A percentile compares a stretch with the other conserved stretches of the same genome.
phyloP scores from a whole-genome alignment of 2,797 vertebrate species.

The Hydrolagus colliei region DNA sequence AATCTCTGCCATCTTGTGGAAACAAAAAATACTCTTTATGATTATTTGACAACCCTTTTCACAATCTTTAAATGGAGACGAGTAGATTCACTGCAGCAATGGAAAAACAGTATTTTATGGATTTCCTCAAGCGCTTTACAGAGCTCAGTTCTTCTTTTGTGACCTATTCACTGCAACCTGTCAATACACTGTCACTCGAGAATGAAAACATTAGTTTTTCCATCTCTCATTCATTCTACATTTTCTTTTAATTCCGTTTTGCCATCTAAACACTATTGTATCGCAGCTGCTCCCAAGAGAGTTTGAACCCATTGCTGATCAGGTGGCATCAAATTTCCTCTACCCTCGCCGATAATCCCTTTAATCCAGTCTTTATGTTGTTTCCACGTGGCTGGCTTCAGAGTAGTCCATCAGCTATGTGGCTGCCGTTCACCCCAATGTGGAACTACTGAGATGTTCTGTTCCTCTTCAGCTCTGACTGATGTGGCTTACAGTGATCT shows the following conservation, averaged over 20 bases:
- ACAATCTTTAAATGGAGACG: too few species aligned
- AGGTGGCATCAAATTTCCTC: neutral
- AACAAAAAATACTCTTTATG: too few species aligned
- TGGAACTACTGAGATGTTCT: neutral
- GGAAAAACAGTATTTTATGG: too few species aligned
- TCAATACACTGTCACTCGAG: too few species aligned
- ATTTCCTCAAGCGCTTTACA: too few species aligned
- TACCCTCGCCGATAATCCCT: neutral
- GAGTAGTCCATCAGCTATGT: neutral
- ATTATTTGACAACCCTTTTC: too few species aligned
- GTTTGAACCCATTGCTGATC: neutral
- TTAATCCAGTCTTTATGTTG: too few species aligned
- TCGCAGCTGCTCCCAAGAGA: neutral
- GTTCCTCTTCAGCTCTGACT: neutral
- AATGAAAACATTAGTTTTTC: too few species aligned
- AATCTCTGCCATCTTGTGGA: too few species aligned
- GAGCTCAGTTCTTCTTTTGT: too few species aligned
- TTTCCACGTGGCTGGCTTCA: neutral
- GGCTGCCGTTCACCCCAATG: neutral
- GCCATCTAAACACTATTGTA: neutral
- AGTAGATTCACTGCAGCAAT: too few species aligned
- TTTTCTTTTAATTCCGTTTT: neutral
- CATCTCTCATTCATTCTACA: neutral
- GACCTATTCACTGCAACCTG: too few species aligned
- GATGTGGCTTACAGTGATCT: neutral